These are phyloP conservation scores for Euthynnus affinis DNA, from an alignment of 2,797 vertebrate genomes.

Conservation along the genomic window DNA sequence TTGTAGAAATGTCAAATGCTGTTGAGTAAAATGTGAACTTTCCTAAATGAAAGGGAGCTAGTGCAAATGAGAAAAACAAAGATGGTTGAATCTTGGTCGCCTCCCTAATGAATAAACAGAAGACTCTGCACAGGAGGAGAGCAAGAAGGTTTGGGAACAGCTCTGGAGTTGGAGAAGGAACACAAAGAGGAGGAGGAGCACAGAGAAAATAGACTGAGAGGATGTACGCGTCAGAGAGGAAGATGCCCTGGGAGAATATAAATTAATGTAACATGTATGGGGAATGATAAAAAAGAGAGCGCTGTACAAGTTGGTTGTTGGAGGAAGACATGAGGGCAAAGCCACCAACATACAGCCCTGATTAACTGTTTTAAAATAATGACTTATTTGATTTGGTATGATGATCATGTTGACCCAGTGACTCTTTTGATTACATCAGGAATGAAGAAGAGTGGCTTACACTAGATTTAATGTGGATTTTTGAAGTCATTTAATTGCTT, in stretches of 20 bases:
- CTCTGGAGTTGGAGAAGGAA: conserved; percentile 42
- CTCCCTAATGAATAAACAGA: conserved; percentile 51
- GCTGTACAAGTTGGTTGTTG: not conserved
- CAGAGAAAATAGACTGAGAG: conserved; percentile 27
- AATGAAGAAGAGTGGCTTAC: conserved; percentile 37
- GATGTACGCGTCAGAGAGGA: conserved; percentile 37
- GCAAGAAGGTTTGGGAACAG: conserved; percentile 35
- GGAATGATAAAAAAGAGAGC: not conserved
- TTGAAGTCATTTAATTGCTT: conserved; percentile 18
- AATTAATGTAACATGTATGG: conserved; percentile 32
- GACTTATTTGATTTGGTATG: conserved; percentile 38
- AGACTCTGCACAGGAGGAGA: conserved; percentile 26
- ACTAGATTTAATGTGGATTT: conserved; percentile 35
- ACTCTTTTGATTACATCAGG: conserved; percentile 30
- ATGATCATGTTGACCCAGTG: conserved; percentile 38
- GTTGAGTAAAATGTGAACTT: conserved; percentile 2
- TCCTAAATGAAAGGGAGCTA: conserved; percentile 8
- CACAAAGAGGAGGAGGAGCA: conserved; percentile 54
- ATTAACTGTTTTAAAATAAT: conserved; percentile 32
- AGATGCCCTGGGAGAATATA: conserved; percentile 28
- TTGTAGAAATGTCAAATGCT: not conserved
- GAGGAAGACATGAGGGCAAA: not conserved
- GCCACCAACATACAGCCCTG: conserved; percentile 6
- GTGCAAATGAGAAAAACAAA: conserved; percentile 21
- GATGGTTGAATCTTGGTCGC: conserved; percentile 40